phyloP scores from a whole-genome alignment of 1,140 invertebrate species.

The Drosophila dunni region DNA sequence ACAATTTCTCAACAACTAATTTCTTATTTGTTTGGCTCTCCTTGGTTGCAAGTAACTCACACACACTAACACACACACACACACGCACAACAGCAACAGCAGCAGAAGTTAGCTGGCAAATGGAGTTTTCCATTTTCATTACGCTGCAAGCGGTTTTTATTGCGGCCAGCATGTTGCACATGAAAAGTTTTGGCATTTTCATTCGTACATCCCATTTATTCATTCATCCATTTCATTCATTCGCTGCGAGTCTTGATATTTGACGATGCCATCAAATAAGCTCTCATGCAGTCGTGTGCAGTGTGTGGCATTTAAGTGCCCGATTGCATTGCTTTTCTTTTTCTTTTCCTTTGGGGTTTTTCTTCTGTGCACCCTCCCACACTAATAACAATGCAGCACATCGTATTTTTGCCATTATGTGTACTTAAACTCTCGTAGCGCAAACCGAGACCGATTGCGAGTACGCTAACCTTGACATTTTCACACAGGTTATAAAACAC shows the following conservation, averaged over 20 bases:
- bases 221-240: conserved; percentile 41
- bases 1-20: conserved; percentile 79
- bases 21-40: conserved; percentile 79
- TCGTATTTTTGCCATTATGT: conserved; percentile 33
- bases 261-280: conserved; percentile 45
- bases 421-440: conserved; percentile 28
- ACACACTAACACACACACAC: background rate
- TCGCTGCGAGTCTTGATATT: conserved; percentile 67
- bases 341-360: background rate
- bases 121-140: conserved; percentile 78
- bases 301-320: conserved; percentile 13
- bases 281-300: background rate
- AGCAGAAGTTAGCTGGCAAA: conserved; percentile 41
- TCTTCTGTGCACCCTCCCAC: background rate
- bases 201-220: conserved; percentile 60
- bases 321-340: conserved; percentile 5
- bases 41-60: conserved; percentile 44
- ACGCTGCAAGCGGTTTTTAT: conserved; percentile 51
- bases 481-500: conserved; percentile 51
- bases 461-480: conserved; percentile 48
- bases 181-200: conserved; percentile 76
- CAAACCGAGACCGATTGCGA: background rate
- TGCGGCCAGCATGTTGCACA: conserved; percentile 69
- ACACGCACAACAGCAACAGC: background rate
- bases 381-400: conserved; percentile 35